These are phyloP conservation scores for Cryptoprocta ferox DNA, from an alignment of 2,797 vertebrate species.

Conservation along the genomic window DNA sequence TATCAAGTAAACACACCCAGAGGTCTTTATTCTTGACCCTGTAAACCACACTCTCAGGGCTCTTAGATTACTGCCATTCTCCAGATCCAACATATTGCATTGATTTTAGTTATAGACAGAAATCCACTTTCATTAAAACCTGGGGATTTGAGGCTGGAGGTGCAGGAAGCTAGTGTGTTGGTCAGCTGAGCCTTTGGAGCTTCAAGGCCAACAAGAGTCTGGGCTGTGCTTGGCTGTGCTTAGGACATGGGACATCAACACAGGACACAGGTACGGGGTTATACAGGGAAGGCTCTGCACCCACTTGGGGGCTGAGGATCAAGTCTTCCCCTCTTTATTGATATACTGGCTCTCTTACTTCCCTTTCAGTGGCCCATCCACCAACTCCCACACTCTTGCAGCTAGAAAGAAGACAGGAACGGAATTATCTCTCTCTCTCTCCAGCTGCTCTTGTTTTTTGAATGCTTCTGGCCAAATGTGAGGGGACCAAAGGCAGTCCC, in stretches of 20 bases:
- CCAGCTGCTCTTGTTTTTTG: not conserved
- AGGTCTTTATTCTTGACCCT: conserved; percentile 60
- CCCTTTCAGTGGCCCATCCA: not conserved
- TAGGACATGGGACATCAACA: not conserved
- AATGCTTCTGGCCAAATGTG: not conserved
- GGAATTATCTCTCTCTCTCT: not conserved
- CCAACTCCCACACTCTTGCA: not conserved
- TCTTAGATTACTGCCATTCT: not conserved
- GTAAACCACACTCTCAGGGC: not conserved
- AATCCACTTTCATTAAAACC: conserved; percentile 60
- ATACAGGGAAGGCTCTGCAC: no score
- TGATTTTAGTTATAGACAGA: conserved; percentile 55
- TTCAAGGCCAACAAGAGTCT: not conserved
- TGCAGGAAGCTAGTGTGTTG: not conserved
- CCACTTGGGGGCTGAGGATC: not conserved
- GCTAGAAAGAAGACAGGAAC: not conserved
- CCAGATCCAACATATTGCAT: not conserved
- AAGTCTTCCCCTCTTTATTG: not conserved
- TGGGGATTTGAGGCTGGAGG: not conserved
- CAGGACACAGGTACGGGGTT: not conserved
- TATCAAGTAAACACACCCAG: not conserved
- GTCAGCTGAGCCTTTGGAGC: not conserved
- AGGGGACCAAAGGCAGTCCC: not conserved
- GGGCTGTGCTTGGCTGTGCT: not conserved
- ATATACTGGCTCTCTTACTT: not conserved